Conservation (phyloP, 37 sponge, comb jelly and placozoan genomes). For the Diacarnus erythraeanus region DNA sequence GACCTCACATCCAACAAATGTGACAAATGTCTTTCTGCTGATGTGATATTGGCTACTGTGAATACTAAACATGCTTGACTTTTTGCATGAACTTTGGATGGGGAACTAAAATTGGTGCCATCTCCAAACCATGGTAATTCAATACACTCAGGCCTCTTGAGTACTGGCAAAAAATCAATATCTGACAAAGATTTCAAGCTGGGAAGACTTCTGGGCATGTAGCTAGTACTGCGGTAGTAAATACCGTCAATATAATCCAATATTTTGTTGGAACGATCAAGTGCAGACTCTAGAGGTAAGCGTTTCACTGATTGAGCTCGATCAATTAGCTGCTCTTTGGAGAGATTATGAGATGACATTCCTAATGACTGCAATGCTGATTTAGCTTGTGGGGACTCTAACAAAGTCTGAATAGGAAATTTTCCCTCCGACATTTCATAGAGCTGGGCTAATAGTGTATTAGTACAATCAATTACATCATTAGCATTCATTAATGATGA, state of each 20-base stretch:
- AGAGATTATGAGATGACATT: constrained; percentile 40
- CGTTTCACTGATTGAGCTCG: constrained; percentile 32
- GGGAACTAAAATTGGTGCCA: background rate
- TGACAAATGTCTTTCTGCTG: too few relatives aligned
- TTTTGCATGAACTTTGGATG: constrained; percentile 15
- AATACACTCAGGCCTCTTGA: constrained; percentile 9
- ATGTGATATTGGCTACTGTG: background rate
- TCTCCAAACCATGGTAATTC: constrained; percentile 47
- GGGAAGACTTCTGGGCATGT: background rate
- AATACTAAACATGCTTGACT: constrained; percentile 11
- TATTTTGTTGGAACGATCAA: constrained; percentile 16
- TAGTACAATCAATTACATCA: constrained; percentile 41
- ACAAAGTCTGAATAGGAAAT: constrained; percentile 41
- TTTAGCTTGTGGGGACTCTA: background rate
- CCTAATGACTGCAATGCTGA: constrained; percentile 17
- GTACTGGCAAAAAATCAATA: constrained; percentile 39
- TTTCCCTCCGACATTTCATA: constrained; percentile 39
- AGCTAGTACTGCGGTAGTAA: background rate
- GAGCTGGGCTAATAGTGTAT: background rate
- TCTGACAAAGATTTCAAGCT: too few relatives aligned
- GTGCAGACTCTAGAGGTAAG: background rate
- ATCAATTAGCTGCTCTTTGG: constrained; percentile 22
- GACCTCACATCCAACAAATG: too few relatives aligned
- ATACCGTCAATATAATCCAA: constrained; percentile 14
- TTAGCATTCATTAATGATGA: background rate